Percentiles rank a stretch among this genome's conserved stretches.
These are phyloP conservation scores for Furcifer pardalis DNA, from an alignment of 2,797 vertebrate species.

Conservation along the genomic window DNA sequence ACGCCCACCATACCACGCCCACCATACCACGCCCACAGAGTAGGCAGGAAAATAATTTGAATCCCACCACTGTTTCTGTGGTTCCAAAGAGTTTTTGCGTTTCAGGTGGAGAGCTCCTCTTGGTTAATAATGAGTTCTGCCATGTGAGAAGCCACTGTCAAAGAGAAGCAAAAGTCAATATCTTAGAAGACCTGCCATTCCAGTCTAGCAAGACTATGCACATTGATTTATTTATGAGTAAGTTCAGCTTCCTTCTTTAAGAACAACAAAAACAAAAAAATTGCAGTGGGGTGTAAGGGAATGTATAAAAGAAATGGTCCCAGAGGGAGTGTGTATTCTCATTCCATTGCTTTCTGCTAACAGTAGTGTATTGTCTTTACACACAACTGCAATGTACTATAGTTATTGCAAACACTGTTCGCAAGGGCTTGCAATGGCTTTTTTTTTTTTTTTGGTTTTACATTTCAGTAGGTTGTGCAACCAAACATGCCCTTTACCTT, in stretches of 20 bases:
- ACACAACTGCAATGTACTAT: slow-evolving; percentile 70
- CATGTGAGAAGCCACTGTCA: slow-evolving; percentile 44
- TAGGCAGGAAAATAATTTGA: too few relatives aligned
- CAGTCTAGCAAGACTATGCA: slow-evolving; percentile 67
- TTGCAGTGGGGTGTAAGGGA: not conserved
- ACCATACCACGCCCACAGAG: too few relatives aligned
- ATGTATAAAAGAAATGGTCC: slow-evolving; percentile 70
- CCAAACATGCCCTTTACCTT: slow-evolving; percentile 56
- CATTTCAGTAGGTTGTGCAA: slow-evolving; percentile 64
- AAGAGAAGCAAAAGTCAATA: slow-evolving; percentile 54
- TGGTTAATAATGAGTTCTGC: slow-evolving; percentile 53
- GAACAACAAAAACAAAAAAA: slow-evolving; percentile 40
- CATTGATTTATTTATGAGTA: slow-evolving; percentile 68
- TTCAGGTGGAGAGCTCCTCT: slow-evolving; percentile 42
- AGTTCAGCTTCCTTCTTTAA: slow-evolving; percentile 65
- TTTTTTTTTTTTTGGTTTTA: slow-evolving; percentile 65
- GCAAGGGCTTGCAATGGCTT: slow-evolving; percentile 52
- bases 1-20: too few relatives aligned
- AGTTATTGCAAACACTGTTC: slow-evolving; percentile 72
- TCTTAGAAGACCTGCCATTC: slow-evolving; percentile 64
- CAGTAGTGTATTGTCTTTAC: slow-evolving; percentile 70
- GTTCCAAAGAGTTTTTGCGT: slow-evolving; percentile 29
- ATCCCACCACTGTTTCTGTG: too few relatives aligned
- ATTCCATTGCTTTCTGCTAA: slow-evolving; percentile 69
- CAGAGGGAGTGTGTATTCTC: slow-evolving; percentile 72